Percentiles rank a stretch among this genome's conserved stretches.
These are phyloP conservation scores for Rhagologus leucostigma DNA, from an alignment of 2,113 vertebrate species.

Conservation along the genomic window DNA sequence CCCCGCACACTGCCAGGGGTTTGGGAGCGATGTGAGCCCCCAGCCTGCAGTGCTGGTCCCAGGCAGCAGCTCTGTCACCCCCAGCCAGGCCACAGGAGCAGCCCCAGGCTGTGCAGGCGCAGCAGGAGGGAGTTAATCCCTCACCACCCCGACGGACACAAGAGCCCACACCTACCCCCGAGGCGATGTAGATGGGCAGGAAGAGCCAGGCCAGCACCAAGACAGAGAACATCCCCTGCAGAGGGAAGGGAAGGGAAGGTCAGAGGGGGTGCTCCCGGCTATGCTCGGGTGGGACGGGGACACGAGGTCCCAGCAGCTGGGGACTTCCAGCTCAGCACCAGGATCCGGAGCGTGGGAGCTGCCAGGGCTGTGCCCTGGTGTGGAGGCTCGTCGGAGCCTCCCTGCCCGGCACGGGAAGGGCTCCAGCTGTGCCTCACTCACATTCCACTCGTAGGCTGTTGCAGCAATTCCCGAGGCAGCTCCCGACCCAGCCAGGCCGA, in stretches of 20 bases:
- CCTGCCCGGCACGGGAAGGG: background rate
- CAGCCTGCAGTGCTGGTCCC: background rate
- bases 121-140: background rate
- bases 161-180: slow-evolving; percentile 77
- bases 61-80: background rate
- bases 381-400: accelerated
- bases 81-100: background rate
- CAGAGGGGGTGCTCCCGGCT: background rate
- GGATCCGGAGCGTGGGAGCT: background rate
- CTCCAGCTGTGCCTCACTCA: slow-evolving; percentile 49
- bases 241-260: background rate
- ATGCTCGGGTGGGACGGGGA: accelerated
- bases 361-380: background rate
- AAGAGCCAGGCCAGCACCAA: slow-evolving; percentile 92
- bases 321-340: background rate
- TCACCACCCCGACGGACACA: background rate
- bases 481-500: slow-evolving; percentile 91
- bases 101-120: background rate
- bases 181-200: slow-evolving; percentile 91
- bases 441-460: slow-evolving; percentile 89
- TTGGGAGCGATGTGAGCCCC: background rate
- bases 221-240: slow-evolving; percentile 87
- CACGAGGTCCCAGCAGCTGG: background rate
- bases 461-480: slow-evolving; percentile 87
- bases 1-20: too few species aligned